Base-by-base conservation (phyloP, 2,888 invertebrate species). In the Erebia aethiops region DNA sequence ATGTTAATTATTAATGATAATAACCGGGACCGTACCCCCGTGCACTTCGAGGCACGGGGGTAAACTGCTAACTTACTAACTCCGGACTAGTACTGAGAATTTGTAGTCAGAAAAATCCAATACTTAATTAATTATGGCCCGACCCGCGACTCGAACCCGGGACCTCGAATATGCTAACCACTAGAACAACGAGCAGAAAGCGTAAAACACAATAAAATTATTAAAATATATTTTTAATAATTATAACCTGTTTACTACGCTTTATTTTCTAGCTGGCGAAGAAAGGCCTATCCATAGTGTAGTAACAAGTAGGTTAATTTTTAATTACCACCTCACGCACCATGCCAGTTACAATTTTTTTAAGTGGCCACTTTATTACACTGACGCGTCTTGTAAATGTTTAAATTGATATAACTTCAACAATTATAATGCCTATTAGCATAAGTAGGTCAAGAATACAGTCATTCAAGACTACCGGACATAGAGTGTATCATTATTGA, bases 291-390 rank as follows among this genome's bases (percentile, higher is more conserved):
- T 26, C 26, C 26, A 7, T 5, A 35, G 35, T 8, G 52, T 52
- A n/a, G 52, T 52, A 52, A 52, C 81, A 87, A 84, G 81, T 87
- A 82, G 87, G 87, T 89, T 88, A 91, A 90, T 87, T 89, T 90
- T 87, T 89, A 89, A 90, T 90, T 84, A 85, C 85, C 85, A 82
- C 82, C 79, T 82, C 79, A 80, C 82, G 69, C 71, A 72, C 26
- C 72, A 80, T 84, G 87, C 85, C 87, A 84, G 83, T 87, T 81
- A 78, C 77, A 84, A 86, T 87, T 80, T 81, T 80, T 79, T 78
- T 81, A 78, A 80, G 78, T 81, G 84, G 82, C 75, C 82, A 78
- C 76, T 80, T 76, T 75, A 78, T 79, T 76, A 74, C 73, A 61
- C 41, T 71, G 69, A 71, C 74, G 72, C 58, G 72, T 71, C 70